Conservation (phyloP, 2,113 vertebrate genomes). For the Oreochromis tanganicae region DNA sequence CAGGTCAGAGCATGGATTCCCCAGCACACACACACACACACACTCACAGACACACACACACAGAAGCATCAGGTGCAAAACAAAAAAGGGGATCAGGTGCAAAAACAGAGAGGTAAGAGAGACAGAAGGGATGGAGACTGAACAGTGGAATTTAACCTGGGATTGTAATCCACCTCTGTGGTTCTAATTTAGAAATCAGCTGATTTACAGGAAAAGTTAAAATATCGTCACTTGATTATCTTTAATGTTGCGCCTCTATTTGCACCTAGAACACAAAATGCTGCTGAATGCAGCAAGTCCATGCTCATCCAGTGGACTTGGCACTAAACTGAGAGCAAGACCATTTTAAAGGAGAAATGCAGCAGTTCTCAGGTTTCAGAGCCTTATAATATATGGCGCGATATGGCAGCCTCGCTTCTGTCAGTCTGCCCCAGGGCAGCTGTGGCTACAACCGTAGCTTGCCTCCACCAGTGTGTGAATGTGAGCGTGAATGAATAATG, state of each 20-base stretch:
- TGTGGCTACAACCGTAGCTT: no score
- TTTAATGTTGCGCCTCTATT: not conserved
- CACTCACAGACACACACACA: not conserved
- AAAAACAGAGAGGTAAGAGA: not conserved
- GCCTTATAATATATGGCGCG: not conserved
- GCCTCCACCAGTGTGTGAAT: no score
- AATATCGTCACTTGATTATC: not conserved
- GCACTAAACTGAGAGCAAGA: not conserved
- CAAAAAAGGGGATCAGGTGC: not conserved
- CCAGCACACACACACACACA: not conserved
- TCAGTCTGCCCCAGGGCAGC: no score
- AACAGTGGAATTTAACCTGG: not conserved
- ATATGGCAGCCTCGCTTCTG: no score
- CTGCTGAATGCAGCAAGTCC: not conserved
- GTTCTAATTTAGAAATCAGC: slow-evolving; percentile 14
- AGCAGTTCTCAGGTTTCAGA: not conserved
- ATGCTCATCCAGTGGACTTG: not conserved
- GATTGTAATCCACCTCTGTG: not conserved
- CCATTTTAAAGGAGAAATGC: not conserved
- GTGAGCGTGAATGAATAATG: no score
- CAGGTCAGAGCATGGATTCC: not conserved
- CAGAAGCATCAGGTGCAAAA: not conserved
- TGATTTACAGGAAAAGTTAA: not conserved
- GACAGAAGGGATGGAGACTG: not conserved
- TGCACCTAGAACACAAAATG: not conserved